Base-by-base conservation (phyloP, 1,140 invertebrate genomes). In the Zaprionus lachaisei region DNA sequence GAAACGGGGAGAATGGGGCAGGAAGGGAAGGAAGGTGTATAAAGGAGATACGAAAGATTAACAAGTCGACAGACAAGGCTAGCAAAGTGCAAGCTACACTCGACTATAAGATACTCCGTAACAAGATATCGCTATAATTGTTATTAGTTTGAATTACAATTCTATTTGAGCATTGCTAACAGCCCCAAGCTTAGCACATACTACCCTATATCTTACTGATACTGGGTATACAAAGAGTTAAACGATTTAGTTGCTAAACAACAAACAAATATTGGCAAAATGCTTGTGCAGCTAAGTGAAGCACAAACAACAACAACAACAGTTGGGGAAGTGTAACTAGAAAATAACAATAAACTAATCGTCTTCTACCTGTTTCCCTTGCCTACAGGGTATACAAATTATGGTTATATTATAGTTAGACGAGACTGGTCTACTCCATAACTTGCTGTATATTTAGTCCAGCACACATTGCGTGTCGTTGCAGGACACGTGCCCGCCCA, bases 221-320 rank as follows among this genome's bases (percentile, higher is more conserved):
- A 47, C 6, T 47, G n/a, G 41, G 41, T 47, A 47, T 47, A 17
- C 9, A 49, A 49, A 57, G 34, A 58, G 41, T 38, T 17, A 51
- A 34, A 70, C 64, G 61, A 55, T 80, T 80, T 80, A 80, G 71
- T 80, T 80, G 77, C 49, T 79, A 67, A 56, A 69, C 47, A 76
- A 80, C 55, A 51, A 17, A 37, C 34, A 80, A 80, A 75, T 75
- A 80, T 80, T 76, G 57, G 41, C 47, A 24, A 56, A 69, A n/a
- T 20, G 41, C 41, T 47, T 47, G n/a, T 47, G 6, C n/a, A 17
- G 41, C 41, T 17, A 47, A 17, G 41, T 47, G n/a, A 47, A 47
- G n/a, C n/a, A 47, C 41, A 47, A 47, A 17, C 41, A 47, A 17
- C 41, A 47, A 44, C n/a, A 44, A 17, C 41, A 44, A 20, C n/a